Evolutionary conservation across 2,888 invertebrate genomes (phyloP), one percentile per base, ranked within the genome.

Genomic region (Rhingia campestris): DNA sequence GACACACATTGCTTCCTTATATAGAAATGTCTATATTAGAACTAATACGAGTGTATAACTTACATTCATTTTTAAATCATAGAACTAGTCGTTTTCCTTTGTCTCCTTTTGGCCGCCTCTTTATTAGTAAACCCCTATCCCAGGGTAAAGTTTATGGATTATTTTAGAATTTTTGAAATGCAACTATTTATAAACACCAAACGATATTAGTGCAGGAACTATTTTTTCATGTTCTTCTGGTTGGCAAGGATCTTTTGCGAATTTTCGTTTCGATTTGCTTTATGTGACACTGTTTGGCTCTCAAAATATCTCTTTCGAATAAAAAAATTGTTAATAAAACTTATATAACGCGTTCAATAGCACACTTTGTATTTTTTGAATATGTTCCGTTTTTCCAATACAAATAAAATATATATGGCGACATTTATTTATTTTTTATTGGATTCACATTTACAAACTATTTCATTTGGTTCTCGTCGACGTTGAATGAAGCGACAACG

Each of bases 141-240:
- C 84, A 84, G 84, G 84, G 84, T 75, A 80, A 54, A 75, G 41
- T 66, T 70, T 59, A 64, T 75, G 66, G 75, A 80, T 70, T 84
- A 84, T 80, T 84, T 84, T 84, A 79, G 80, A 80, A 74, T 61
- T 84, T 84, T 84, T 74, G 80, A 80, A 74, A 51, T 80, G 66
- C 70, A 75, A 84, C 84, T 84, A 84, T 84, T 80, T 80, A 75
- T 84, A 84, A 80, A 84, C 67, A 69, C 54, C 9, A 69, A 49
- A 58, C 33, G 22, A 49, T 69, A 30, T 30, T 30, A 75, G 84
- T 75, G 43, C 80, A 80, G 64, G 67, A 84, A 80, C 69, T 77
- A 51, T 72, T 77, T 22, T 77, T n/a, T 61, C 61, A 67, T 66
- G 59, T 70, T 70, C 56, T 70, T 70, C 70, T 70, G 45, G 56